Evolutionary conservation across 2,113 vertebrate genomes (phyloP), one percentile per base, ranked within the genome.

Genomic region (Brachyistius frenatus): DNA sequence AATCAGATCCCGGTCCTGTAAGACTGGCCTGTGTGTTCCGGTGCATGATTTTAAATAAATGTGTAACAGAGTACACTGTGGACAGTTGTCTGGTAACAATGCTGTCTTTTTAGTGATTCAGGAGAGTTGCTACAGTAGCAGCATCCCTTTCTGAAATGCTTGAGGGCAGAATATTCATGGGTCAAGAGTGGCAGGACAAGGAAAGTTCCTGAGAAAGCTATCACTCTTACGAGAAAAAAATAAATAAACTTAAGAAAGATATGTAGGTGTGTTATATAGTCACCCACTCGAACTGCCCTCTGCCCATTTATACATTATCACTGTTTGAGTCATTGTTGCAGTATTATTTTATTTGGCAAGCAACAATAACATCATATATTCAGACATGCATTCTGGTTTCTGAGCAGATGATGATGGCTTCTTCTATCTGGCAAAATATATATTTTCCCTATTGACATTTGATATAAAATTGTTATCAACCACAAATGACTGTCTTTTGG

Each of bases 1-100:
- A 93, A 92, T 87, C 71, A 63, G 81, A 87, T 93, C 72, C 66
- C 4, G 8, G 76, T 85, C 74, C 74, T 87, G 81, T 77, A 85
- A 89, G 80, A 89, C 82, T 88, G 85, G 88, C 79, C 57, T 72
- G 78, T 68, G 80, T 66, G 78, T 86, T 81, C 67, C 79, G 61
- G 62, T 66, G 76, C 83, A 82, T 37, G 64, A 84, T 89, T 83
- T 80, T 36, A 23, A 23, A 87, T 81, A 83, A 88, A 87, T 66
- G 83, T 79, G 76, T 74, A 81, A 90, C 76, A 79, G 78, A 85
- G 77, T 66, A 82, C 68, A 75, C 16, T n/a, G 57, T 52, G 62
- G 83, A 76, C 54, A 67, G 68, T 82, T 80, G 76, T 87, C 75
- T 74, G 54, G 65, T 70, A 80, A 70, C 84, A 89, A 82, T 73